phyloP scores from a whole-genome alignment of 2,113 vertebrate species.

The Pollimyrus isidori region DNA sequence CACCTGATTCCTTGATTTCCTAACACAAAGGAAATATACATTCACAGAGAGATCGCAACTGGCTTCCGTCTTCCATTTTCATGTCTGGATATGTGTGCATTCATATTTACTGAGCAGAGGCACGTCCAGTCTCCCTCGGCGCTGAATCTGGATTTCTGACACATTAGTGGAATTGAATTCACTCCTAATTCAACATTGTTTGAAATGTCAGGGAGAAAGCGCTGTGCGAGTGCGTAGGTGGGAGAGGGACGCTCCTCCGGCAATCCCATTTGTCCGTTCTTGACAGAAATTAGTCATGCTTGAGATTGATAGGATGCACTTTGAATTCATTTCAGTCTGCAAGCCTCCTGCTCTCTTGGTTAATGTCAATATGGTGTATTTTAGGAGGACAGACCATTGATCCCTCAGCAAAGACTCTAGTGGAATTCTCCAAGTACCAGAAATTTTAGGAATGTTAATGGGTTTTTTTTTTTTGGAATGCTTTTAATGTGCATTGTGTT shows the following conservation, averaged over 20 bases:
- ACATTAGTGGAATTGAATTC: slow-evolving; percentile 32
- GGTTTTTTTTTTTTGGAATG: slow-evolving; percentile 6
- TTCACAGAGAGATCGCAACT: not conserved
- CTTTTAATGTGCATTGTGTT: slow-evolving; percentile 13
- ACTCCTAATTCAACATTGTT: slow-evolving; percentile 24
- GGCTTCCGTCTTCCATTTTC: not conserved
- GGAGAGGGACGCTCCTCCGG: not conserved
- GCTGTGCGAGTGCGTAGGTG: not conserved
- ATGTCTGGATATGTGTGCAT: not conserved
- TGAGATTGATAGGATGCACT: slow-evolving; percentile 38
- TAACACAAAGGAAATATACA: not conserved
- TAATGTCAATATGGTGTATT: slow-evolving; percentile 38
- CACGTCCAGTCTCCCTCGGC: slow-evolving; percentile 24
- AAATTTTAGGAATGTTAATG: slow-evolving; percentile 35
- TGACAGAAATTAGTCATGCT: slow-evolving; percentile 44
- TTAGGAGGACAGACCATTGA: slow-evolving; percentile 39
- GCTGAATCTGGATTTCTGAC: slow-evolving; percentile 24
- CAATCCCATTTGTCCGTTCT: slow-evolving; percentile 31
- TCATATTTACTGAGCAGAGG: slow-evolving; percentile 6
- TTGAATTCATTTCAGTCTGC: slow-evolving; percentile 30
- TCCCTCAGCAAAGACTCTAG: slow-evolving; percentile 25
- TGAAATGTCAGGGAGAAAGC: slow-evolving; percentile 20
- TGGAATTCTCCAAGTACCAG: slow-evolving; percentile 17
- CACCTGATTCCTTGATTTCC: not conserved
- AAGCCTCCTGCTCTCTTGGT: slow-evolving; percentile 21